Evolutionary conservation across 1,140 invertebrate genomes (phyloP), one percentile per base, ranked within the genome.

Genomic region (Ctenoplectra terminalis): DNA sequence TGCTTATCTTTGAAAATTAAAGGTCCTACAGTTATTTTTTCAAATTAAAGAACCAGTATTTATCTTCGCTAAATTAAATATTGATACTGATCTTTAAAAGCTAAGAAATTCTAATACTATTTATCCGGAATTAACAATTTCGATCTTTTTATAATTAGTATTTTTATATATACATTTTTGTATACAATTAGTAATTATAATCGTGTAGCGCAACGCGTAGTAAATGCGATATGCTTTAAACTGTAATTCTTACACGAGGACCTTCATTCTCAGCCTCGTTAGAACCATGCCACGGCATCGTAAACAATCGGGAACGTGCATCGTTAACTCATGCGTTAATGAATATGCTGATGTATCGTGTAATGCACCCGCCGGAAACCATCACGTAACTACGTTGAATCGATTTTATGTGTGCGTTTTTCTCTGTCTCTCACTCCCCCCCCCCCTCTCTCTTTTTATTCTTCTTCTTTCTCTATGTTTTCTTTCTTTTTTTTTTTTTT

Each of bases 291-390:
- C 69, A 52, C 31, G 64, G 40, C 60, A 17, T 66, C 75, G 60
- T 71, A 74, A 86, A 86, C 77, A 86, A 85, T 64, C 58, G 63
- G 37, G n/a, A 54, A 60, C 84, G 77, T 85, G 66, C 66, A 66
- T 86, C 70, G 71, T 85, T 85, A 86, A 81, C 77, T 66, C 73
- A 58, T 40, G 52, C 71, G 70, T 86, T 86, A 86, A 86, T 86
- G 71, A 86, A 85, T 75, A 81, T 75, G 77, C 50, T 63, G 31
- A 73, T 43, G 40, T 34, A 40, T 50, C 34, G 52, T 77, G 60
- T 50, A 75, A 69, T 69, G 29, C 64, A 40, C 54, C 17, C 63
- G 26, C 13, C 52, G 83, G 78, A 86, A 86, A 81, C 72, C 34
- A 52, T 76, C 71, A 26, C 70, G 83, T 84, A 85, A 81, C 69